phyloP scores from a whole-genome alignment of 2,888 invertebrate genomes.

The Limenitis camilla region DNA sequence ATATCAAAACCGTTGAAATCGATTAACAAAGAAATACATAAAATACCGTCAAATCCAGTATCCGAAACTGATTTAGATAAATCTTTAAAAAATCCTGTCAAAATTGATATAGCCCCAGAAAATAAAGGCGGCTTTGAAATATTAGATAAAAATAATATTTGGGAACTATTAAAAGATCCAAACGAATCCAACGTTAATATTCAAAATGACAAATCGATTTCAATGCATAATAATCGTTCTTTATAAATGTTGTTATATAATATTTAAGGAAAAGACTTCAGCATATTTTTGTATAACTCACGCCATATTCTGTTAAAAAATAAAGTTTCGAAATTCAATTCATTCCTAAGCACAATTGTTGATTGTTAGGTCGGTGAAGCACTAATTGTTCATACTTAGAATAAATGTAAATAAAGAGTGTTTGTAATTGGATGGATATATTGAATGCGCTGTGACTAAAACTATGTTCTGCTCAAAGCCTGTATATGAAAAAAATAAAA shows the following conservation, averaged over 20 bases:
- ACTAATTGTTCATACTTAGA: slow-evolving; percentile 45
- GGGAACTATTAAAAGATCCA: slow-evolving; percentile 74
- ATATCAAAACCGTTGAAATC: slow-evolving; percentile 55
- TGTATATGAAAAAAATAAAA: slow-evolving; percentile 13
- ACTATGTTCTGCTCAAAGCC: slow-evolving; percentile 56
- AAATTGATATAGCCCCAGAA: slow-evolving; percentile 61
- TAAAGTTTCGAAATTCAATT: slow-evolving; percentile 20
- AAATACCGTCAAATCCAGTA: slow-evolving; percentile 61
- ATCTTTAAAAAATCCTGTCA: slow-evolving; percentile 41
- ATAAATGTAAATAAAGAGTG: slow-evolving; percentile 55
- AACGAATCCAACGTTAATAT: slow-evolving; percentile 51
- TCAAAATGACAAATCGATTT: slow-evolving; percentile 46
- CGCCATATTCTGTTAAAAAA: slow-evolving; percentile 17
- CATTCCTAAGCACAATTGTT: slow-evolving; percentile 56
- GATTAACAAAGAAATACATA: slow-evolving; percentile 70
- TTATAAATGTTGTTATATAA: slow-evolving; percentile 69
- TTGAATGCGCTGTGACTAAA: slow-evolving; percentile 59
- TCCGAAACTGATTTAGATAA: slow-evolving; percentile 60
- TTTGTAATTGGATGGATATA: slow-evolving; percentile 39
- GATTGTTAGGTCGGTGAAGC: slow-evolving; percentile 50
- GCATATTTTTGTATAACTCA: slow-evolving; percentile 68
- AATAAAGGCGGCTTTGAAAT: slow-evolving; percentile 73
- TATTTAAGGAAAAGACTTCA: slow-evolving; percentile 67
- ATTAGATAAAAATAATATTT: slow-evolving; percentile 75
- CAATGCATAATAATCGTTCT: slow-evolving; percentile 51